Conservation (phyloP, 2,888 invertebrate species). For the Lysandra bellargus region DNA sequence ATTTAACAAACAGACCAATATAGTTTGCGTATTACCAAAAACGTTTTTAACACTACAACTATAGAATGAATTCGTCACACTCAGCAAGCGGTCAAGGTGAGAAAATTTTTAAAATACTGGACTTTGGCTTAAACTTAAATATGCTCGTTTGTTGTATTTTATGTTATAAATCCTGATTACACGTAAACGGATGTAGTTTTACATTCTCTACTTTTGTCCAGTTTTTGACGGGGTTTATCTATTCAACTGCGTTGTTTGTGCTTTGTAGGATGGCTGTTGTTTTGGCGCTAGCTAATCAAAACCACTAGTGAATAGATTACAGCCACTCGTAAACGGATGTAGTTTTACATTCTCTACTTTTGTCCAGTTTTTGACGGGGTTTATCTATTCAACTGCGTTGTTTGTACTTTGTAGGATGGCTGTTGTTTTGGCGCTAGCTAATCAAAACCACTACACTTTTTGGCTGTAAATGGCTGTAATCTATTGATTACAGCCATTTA, state of each 20-base stretch:
- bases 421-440: neutral
- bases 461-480: too few relatives aligned
- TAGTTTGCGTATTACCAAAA: neutral
- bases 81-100: slow-evolving; percentile 15
- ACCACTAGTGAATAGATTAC: neutral
- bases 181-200: neutral
- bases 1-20: neutral
- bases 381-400: neutral
- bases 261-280: neutral
- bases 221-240: neutral
- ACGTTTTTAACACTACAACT: slow-evolving; percentile 7
- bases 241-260: neutral
- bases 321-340: neutral
- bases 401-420: neutral
- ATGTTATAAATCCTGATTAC: neutral
- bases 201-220: neutral
- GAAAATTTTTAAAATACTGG: neutral
- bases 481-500: neutral
- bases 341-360: neutral
- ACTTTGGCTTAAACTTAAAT: neutral
- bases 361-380: neutral
- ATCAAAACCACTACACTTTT: neutral
- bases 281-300: neutral
- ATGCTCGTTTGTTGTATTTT: neutral
- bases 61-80: slow-evolving; percentile 7